These are phyloP conservation scores for Alsophila aescularia DNA, from an alignment of 2,888 invertebrate species.

Conservation along the genomic window DNA sequence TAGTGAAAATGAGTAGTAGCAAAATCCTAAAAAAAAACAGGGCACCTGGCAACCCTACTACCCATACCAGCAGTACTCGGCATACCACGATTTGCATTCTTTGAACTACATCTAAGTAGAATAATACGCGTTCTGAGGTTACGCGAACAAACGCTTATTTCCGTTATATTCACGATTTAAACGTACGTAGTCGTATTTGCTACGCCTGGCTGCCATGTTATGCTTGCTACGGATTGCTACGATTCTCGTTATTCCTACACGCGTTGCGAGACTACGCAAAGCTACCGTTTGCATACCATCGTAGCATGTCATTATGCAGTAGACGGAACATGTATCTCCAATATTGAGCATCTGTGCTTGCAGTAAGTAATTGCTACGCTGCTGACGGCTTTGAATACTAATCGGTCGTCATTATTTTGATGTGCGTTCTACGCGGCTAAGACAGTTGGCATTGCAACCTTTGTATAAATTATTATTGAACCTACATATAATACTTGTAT, in stretches of 20 bases:
- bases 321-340: no score
- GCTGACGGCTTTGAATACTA: not conserved
- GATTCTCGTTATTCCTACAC: not conserved
- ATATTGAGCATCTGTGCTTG: no score
- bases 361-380: not conserved
- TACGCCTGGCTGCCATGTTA: conserved; percentile 10
- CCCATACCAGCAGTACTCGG: not conserved
- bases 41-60: conserved; percentile 2
- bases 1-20: not conserved
- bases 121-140: conserved; percentile 6
- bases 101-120: conserved; percentile 12
- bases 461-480: not conserved
- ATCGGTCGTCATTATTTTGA: not conserved
- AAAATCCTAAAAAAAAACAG: not conserved
- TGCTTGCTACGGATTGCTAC: conserved; percentile 6
- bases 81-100: conserved; percentile 16
- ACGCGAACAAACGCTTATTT: conserved; percentile 8
- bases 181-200: conserved; percentile 8
- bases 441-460: not conserved
- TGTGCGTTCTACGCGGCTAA: not conserved
- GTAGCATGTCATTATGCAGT: no score
- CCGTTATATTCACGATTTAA: conserved; percentile 4
- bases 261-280: not conserved
- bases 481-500: not conserved
- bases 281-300: not conserved